A percentile compares a stretch with the other conserved stretches of the same genome.
Conservation (phyloP, 2,797 vertebrate species). For the Epinephelus malabaricus region DNA sequence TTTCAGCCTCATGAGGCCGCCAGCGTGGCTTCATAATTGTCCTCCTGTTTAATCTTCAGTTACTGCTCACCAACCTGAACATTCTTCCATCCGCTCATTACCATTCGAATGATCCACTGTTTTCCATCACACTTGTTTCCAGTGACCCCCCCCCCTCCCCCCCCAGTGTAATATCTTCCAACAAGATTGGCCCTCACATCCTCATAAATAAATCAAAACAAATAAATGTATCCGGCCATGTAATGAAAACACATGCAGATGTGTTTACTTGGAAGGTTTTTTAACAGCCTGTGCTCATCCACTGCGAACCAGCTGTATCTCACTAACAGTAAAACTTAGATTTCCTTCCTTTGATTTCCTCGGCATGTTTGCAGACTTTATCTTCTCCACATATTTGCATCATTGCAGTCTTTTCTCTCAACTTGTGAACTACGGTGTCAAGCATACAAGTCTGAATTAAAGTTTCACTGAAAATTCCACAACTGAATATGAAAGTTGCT, state of each 20-base stretch:
- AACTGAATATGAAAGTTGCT: background rate
- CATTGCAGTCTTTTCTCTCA: conserved; percentile 21
- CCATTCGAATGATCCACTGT: conserved; percentile 22
- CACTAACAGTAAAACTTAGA: conserved; percentile 25
- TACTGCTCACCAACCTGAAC: conserved; percentile 15
- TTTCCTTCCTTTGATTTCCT: conserved; percentile 6
- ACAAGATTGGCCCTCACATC: conserved; percentile 36
- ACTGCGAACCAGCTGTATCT: conserved; percentile 14
- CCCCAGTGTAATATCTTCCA: conserved; percentile 21
- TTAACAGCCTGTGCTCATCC: conserved; percentile 33
- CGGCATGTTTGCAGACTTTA: conserved; percentile 37
- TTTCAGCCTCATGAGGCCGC: background rate
- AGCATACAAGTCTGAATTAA: background rate
- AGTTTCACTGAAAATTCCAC: too few relatives aligned
- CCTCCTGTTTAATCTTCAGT: conserved; percentile 10
- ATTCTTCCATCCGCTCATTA: conserved; percentile 18
- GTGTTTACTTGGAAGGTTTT: conserved; percentile 41
- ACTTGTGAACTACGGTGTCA: background rate
- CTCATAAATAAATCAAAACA: conserved; percentile 59
- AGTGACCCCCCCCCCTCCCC: conserved; percentile 14
- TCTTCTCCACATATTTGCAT: conserved; percentile 28
- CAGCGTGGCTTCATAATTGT: background rate
- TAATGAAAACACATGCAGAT: conserved; percentile 59
- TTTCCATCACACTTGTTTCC: conserved; percentile 23
- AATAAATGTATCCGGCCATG: conserved; percentile 45